Evolutionary conservation across 2,888 invertebrate species (phyloP), one percentile per base, ranked within the genome.

Genomic region (Nymphalis c-album): DNA sequence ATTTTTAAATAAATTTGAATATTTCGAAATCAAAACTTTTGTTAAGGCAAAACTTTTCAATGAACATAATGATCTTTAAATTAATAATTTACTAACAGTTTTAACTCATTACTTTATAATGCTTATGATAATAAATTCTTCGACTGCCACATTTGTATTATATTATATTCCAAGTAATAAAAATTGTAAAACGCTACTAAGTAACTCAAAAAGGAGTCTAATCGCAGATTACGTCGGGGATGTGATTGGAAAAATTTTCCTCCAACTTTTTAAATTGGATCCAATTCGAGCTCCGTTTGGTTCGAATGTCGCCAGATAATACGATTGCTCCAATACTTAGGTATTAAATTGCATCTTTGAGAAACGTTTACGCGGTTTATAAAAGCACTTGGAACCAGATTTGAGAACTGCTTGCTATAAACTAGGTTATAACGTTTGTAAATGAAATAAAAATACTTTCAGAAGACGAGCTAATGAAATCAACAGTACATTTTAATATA

Each of bases 261-360:
- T 84, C 80, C 77, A 89, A 91, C 86, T 90, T 91, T 90, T 88
- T 88, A 90, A 91, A 91, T 91, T 91, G 91, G 91, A 90, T 91
- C 82, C 78, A 84, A 79, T 77, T 82, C 80, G 80, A 79, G 86
- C 84, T 85, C 84, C 83, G 87, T 86, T 88, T 85, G 85, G 79
- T 78, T 78, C 84, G 81, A 86, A 86, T 85, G 84, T 83, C 74
- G 85, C 81, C 85, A 80, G 88, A 87, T 90, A 88, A 87, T 85
- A 80, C 87, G 86, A 89, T 89, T 84, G 81, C 81, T 81, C 81
- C 84, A 84, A 86, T 87, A 85, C 86, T 85, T 75, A 75, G 75
- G 77, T 82, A 87, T 88, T 87, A 86, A 84, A 88, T 87, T 90
- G 89, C 87, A 88, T 86, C 84, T 87, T 86, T 84, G 84, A 84